Base-by-base conservation (phyloP, 2,888 invertebrate species). In the Phymatocera aterrima region DNA sequence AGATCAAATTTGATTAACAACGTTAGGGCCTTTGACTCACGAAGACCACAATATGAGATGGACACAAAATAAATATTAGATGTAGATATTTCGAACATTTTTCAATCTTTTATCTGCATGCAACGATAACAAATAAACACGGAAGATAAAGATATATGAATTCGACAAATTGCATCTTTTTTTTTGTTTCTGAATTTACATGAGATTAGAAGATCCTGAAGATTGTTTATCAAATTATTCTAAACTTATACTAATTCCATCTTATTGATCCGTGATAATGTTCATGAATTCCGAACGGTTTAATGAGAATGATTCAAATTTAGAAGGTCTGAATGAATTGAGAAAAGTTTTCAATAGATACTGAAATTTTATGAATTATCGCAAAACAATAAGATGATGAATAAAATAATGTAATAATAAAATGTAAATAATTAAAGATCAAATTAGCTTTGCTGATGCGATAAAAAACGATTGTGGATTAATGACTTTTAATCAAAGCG, bases 361-460 rank as follows among this genome's bases (percentile, higher is more conserved):
- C 8, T 18, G 15, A 24, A 46, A 24, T 18, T 40, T 61, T 79
- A 12, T 12, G 24, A 72, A 10, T 68, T 46, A 51, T 77, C 74
- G 65, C 77, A 61, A 77, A 43, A 72, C 57, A 60, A 48, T 70
- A 68, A 79, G 68, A 60, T 57, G 57, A 51, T 12, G 34, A 64
- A 8, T 68, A 79, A 64, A 79, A 61, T 21, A 77, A 51, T 64
- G 48, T 40, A 57, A 57, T 28, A 8, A 57, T 75, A 75, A 75
- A 15, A 60, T 57, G 18, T 75, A 75, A 75, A 57, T 72, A 18
- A 78, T 79, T 79, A 85, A 87, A 86, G 86, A 86, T 86, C 87
- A 86, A 86, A 88, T 88, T 89, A 89, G 89, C 88, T 87, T 87
- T 90, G 89, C 87, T 87, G 90, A 89, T 89, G 89, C 89, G 89